These are phyloP conservation scores for Altica lythri DNA, from an alignment of 2,888 invertebrate species.

Conservation along the genomic window DNA sequence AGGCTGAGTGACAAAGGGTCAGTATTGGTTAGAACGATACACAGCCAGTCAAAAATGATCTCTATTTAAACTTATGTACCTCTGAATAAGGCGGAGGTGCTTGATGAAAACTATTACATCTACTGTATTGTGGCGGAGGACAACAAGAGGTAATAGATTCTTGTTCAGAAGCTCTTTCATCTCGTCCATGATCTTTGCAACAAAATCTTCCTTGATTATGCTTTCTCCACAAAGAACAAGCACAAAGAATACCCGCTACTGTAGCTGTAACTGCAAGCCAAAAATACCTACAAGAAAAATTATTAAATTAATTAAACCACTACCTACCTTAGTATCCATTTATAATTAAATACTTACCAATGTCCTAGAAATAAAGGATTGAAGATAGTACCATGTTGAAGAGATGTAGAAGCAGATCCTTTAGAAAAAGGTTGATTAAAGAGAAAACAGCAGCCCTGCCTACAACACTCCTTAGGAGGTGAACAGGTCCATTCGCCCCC, in stretches of 20 bases:
- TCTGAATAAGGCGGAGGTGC: constrained; percentile 85
- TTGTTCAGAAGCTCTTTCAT: constrained; percentile 70
- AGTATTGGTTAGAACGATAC: no score
- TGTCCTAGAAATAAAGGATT: constrained; percentile 71
- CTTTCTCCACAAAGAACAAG: constrained; percentile 70
- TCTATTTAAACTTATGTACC: constrained; percentile 57
- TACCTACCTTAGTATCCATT: constrained; percentile 4
- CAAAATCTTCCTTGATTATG: constrained; percentile 52
- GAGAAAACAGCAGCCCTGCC: constrained; percentile 63
- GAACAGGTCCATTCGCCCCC: constrained; percentile 71
- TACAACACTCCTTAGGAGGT: constrained; percentile 76
- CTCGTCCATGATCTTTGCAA: constrained; percentile 57
- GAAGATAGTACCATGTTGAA: constrained; percentile 63
- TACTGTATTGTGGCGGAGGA: constrained; percentile 82
- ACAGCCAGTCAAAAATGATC: no score
- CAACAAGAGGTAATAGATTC: constrained; percentile 80
- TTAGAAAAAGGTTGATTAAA: constrained; percentile 38
- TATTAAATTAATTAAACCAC: neutral
- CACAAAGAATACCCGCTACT: constrained; percentile 70
- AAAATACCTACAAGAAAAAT: constrained; percentile 50
- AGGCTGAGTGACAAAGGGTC: neutral
- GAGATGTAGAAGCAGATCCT: constrained; percentile 45
- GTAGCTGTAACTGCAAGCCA: constrained; percentile 69
- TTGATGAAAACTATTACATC: constrained; percentile 82
- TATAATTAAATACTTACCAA: constrained; percentile 60